Evolutionary conservation across 2,113 vertebrate genomes (phyloP).

Genomic region (Leptodactylus fuscus): DNA sequence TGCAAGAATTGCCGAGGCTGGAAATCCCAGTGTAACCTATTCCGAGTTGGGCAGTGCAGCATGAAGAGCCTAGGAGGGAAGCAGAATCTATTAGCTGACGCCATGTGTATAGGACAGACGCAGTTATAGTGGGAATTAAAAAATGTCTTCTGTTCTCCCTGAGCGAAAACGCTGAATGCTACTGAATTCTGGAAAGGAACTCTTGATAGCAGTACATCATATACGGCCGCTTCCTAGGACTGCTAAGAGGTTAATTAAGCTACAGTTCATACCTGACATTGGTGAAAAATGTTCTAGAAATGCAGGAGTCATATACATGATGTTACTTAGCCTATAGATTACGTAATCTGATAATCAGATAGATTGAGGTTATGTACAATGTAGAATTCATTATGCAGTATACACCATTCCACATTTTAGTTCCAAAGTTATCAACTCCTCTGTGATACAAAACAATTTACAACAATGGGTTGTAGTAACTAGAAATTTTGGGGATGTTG

Average conservation of each 20-base stretch:
- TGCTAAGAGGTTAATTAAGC: not conserved
- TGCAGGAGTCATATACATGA: not conserved
- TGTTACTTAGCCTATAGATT: not conserved
- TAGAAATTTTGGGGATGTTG: no score
- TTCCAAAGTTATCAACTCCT: not conserved
- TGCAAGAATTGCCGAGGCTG: constrained; percentile 50
- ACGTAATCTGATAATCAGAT: not conserved
- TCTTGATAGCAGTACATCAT: not conserved
- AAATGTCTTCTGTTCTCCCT: constrained; percentile 27
- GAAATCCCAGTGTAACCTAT: constrained; percentile 55
- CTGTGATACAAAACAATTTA: not conserved
- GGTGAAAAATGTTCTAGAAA: not conserved
- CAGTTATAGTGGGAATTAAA: constrained; percentile 4
- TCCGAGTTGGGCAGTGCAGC: constrained; percentile 44
- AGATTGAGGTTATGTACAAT: not conserved
- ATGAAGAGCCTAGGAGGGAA: constrained; percentile 41
- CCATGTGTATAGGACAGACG: constrained; percentile 13
- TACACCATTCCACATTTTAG: not conserved
- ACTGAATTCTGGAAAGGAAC: not conserved
- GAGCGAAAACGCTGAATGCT: not conserved
- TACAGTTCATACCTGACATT: not conserved
- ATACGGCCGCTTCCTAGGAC: not conserved
- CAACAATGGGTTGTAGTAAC: no score
- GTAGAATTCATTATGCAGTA: no score
- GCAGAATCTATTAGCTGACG: constrained; percentile 48